phyloP scores from a whole-genome alignment of 2,113 vertebrate genomes.

The Paradoxurus hermaphroditus region DNA sequence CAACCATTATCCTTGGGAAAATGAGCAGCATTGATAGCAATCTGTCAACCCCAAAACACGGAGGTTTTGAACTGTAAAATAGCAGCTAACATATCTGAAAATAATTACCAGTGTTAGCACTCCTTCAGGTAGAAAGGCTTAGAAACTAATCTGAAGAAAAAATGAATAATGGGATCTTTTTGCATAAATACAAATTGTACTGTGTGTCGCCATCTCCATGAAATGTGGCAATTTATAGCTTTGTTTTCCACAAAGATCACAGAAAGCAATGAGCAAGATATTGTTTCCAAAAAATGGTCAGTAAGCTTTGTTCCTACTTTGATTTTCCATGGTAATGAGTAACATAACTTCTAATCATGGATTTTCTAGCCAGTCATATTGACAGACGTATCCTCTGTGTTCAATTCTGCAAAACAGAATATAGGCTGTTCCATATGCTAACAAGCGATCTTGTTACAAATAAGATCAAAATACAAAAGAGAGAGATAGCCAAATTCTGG shows the following conservation, averaged over 20 bases:
- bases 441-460: neutral
- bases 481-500: neutral
- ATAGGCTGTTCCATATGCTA: neutral
- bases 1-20: constrained; percentile 66
- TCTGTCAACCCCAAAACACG: constrained; percentile 50
- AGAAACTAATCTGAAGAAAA: constrained; percentile 73
- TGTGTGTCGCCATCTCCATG: constrained; percentile 31
- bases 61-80: constrained; percentile 6
- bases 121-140: constrained; percentile 69
- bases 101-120: constrained; percentile 66
- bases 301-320: constrained; percentile 72
- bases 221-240: constrained; percentile 72
- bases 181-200: constrained; percentile 67
- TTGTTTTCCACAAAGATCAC: constrained; percentile 68
- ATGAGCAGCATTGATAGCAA: constrained; percentile 64
- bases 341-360: constrained; percentile 79
- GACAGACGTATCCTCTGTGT: constrained; percentile 50
- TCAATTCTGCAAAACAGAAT: neutral
- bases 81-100: constrained; percentile 65
- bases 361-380: constrained; percentile 66
- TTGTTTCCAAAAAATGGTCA: constrained; percentile 73
- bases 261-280: constrained; percentile 69
- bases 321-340: constrained; percentile 79
- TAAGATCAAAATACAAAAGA: constrained; percentile 46
- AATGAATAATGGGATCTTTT: constrained; percentile 75